A percentile compares a stretch with the other conserved stretches of the same genome.
Conservation (phyloP, 2,797 vertebrate genomes). For the Notolepis coatsorum region DNA sequence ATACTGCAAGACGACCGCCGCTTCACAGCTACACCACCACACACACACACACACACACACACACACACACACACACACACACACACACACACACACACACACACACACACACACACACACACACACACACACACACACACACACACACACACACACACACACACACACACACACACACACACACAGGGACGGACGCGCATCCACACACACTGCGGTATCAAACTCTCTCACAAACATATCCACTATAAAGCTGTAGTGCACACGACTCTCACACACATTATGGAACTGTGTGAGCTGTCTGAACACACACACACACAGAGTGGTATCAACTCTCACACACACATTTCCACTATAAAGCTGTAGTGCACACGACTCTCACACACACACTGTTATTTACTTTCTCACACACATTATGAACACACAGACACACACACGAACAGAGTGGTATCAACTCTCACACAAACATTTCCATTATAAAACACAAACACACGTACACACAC, state of each 20-base stretch:
- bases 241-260: too few species aligned
- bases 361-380: too few species aligned
- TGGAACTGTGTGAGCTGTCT: too few species aligned
- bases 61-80: constrained; percentile 4
- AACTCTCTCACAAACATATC: too few species aligned
- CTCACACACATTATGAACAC: not conserved
- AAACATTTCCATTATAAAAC: too few species aligned
- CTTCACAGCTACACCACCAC: constrained; percentile 59
- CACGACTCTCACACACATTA: too few species aligned
- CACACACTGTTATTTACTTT: not conserved
- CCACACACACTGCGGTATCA: constrained; percentile 40
- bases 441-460: too few species aligned
- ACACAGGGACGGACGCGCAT: constrained; percentile 27
- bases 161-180: not conserved
- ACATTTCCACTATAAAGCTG: too few species aligned
- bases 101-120: not conserved
- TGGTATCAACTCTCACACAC: too few species aligned
- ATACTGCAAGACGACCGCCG: constrained; percentile 69
- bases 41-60: constrained; percentile 31
- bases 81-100: not conserved
- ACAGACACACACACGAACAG: too few species aligned
- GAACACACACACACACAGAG: too few species aligned
- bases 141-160: not conserved
- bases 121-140: not conserved
- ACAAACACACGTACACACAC: too few species aligned